Percentiles rank a stretch among this genome's conserved stretches.
These are phyloP conservation scores for Rhynchonema sp. DNA, from an alignment of 2,888 invertebrate species.

Conservation along the genomic window DNA sequence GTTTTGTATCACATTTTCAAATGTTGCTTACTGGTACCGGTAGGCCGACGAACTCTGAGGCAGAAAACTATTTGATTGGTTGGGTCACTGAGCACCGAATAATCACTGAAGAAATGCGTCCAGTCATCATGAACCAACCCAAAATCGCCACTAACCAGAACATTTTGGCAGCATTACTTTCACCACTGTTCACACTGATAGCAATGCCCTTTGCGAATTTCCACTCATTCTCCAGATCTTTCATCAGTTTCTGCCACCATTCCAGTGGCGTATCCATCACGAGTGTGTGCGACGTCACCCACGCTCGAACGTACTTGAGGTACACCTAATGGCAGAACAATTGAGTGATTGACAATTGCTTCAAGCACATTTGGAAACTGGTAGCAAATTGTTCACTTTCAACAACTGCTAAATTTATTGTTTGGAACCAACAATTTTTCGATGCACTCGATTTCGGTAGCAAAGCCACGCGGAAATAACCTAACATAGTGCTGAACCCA, in stretches of 20 bases:
- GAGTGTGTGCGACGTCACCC: constrained; percentile 38
- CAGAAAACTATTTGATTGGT: no score
- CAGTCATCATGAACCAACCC: neutral
- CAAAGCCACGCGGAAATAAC: no score
- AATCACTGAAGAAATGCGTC: neutral
- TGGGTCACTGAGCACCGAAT: neutral
- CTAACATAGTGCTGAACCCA: no score
- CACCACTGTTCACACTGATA: constrained; percentile 47
- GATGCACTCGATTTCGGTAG: no score
- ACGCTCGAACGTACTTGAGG: constrained; percentile 60
- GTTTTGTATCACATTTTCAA: no score
- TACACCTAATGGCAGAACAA: constrained; percentile 50
- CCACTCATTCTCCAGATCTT: constrained; percentile 65
- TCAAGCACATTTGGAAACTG: neutral
- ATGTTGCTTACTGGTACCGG: no score
- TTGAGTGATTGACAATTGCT: no score
- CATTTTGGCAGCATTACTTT: constrained; percentile 49
- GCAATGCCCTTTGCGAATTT: constrained; percentile 46
- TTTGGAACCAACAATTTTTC: no score
- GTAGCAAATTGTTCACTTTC: neutral
- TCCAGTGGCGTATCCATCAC: constrained; percentile 1
- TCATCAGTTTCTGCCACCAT: constrained; percentile 3
- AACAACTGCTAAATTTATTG: no score
- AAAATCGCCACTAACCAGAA: constrained; percentile 44
- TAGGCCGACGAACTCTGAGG: no score